These are phyloP conservation scores for Sylvia borin DNA, from an alignment of 2,797 vertebrate genomes.

Conservation along the genomic window DNA sequence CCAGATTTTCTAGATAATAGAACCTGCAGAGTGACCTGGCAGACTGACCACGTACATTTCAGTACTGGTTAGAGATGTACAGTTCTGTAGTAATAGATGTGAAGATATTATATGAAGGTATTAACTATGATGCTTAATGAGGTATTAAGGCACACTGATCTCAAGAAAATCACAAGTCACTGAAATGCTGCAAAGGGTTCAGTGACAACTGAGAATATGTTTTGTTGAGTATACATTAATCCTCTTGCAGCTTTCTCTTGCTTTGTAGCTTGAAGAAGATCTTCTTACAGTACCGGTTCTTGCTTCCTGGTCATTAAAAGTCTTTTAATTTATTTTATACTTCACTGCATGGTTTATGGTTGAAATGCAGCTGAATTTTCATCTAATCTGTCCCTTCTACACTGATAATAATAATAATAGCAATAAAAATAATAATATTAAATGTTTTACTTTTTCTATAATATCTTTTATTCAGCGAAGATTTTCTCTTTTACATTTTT, in stretches of 20 bases:
- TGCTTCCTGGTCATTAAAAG: constrained; percentile 22
- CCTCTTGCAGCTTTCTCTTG: constrained; percentile 32
- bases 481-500: not conserved
- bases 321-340: constrained; percentile 42
- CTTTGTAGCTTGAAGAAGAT: not conserved
- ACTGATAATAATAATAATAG: not conserved
- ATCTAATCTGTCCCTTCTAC: not conserved
- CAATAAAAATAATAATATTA: not conserved
- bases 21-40: not conserved
- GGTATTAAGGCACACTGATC: not conserved
- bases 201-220: not conserved
- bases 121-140: not conserved
- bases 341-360: not conserved
- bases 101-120: not conserved
- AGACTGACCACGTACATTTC: not conserved
- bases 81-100: not conserved
- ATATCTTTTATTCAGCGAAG: not conserved
- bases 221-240: constrained; percentile 25
- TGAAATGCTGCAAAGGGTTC: constrained; percentile 20
- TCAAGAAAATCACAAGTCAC: not conserved
- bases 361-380: constrained; percentile 8
- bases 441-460: not conserved
- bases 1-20: not conserved
- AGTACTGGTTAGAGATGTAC: not conserved
- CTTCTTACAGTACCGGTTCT: not conserved